Conservation (phyloP, 1,140 invertebrate genomes). For the Bombus cullumanus region DNA sequence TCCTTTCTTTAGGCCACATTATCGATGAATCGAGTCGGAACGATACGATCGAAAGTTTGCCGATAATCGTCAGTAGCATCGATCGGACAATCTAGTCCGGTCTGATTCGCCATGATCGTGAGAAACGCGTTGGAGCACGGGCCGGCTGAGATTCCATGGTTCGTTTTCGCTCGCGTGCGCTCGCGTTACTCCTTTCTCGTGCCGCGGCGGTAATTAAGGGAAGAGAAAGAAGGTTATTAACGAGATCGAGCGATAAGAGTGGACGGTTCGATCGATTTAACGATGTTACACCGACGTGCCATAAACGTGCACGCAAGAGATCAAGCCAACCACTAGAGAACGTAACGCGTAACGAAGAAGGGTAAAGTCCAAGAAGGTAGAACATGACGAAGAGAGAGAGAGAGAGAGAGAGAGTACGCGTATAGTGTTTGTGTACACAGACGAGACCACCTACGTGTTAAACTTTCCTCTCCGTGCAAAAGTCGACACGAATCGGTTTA, state of each 20-base stretch:
- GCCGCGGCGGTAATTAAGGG: constrained; percentile 47
- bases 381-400: not conserved
- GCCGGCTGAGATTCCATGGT: not conserved
- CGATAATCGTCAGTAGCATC: constrained; percentile 22
- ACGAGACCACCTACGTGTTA: constrained; percentile 58
- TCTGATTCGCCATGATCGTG: constrained; percentile 29
- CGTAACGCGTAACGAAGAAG: not conserved
- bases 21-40: not conserved
- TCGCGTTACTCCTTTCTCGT: constrained; percentile 35
- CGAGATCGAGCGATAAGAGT: constrained; percentile 61
- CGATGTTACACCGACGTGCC: constrained; percentile 51
- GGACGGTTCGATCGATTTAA: constrained; percentile 60
- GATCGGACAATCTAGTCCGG: not conserved
- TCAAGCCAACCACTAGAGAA: too few species aligned
- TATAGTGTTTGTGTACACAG: constrained; percentile 10
- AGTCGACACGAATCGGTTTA: constrained; percentile 71
- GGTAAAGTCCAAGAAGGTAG: not conserved
- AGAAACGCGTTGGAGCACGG: constrained; percentile 35
- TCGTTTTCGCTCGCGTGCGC: not conserved
- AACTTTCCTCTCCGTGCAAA: constrained; percentile 66
- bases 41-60: constrained; percentile 13
- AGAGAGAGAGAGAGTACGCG: not conserved
- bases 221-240: constrained; percentile 63
- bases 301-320: constrained; percentile 38
- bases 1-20: not conserved